Base-by-base conservation (phyloP, 2,113 vertebrate genomes). In the Mus musculus region DNA sequence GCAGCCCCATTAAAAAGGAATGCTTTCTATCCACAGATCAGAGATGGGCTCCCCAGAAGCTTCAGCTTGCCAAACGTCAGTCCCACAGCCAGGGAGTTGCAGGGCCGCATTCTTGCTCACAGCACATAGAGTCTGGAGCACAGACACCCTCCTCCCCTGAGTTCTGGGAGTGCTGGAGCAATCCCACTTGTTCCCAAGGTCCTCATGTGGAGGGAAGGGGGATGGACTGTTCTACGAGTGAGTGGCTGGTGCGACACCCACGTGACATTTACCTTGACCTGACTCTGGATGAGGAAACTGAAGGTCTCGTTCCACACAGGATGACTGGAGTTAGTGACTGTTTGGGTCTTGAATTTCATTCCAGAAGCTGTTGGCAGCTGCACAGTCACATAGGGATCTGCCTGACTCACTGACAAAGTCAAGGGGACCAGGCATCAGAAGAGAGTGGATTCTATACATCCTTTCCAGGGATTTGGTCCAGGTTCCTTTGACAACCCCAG, bases 221-320 rank as follows among this genome's bases (percentile, higher is more conserved):
- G 24, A 12, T 1, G 0, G 28, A 19, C 49, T 81, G 11, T 71
- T 71, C 56, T 67, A 36, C 49, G 10, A 33, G 6, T 42, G 28
- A n/a, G 61, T 42, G 67, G 36, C 59, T 13, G 4, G 24, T 19
- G 63, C 20, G 10, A 20, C 39, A 56, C 59, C 61, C 67, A 33
- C 11, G 4, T 5, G 20, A 59, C 14, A 90, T 94, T 97, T 97
- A 99, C 99, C 99, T 99, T 99, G 20, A 99, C 98, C 73, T 96
- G 96, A 3, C 93, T 98, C 78, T 98, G 98, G 81, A 99, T 96
- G 91, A 98, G 65, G 65, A 99, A 99, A 92, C 91, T 97, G 97
- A 99, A 99, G 13, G 97, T 98, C 96, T 99, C 99, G 3, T 99
- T 99, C 99, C 99, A 99, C 49, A 98, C 96, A 11, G 99, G 99